Evolutionary conservation across 1,140 invertebrate species (phyloP).

Genomic region (Drosophila lini): DNA sequence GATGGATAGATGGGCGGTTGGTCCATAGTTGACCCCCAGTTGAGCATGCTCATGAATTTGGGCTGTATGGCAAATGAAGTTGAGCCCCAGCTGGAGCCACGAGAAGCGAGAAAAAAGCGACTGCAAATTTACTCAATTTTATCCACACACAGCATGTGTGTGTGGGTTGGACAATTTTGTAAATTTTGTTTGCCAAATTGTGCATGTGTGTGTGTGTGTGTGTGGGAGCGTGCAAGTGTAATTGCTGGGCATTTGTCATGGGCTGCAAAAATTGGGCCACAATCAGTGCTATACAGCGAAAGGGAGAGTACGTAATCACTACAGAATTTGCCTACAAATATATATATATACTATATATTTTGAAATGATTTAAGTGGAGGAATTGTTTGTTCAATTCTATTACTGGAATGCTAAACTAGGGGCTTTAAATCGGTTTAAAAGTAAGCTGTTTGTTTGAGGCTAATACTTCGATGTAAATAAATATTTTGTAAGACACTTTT

Average conservation of each 20-base stretch:
- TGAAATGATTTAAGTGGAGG: neutral
- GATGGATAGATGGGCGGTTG: constrained; percentile 1
- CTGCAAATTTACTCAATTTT: constrained; percentile 62
- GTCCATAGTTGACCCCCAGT: constrained; percentile 34
- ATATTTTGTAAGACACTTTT: neutral
- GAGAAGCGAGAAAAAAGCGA: constrained; percentile 34
- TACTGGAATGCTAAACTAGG: neutral
- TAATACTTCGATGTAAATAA: too few relatives aligned
- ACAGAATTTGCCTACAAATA: neutral
- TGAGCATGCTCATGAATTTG: constrained; percentile 75
- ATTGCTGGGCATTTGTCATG: constrained; percentile 54
- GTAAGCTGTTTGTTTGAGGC: too few relatives aligned
- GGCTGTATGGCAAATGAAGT: constrained; percentile 65
- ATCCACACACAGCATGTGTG: constrained; percentile 16
- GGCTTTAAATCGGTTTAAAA: too few relatives aligned
- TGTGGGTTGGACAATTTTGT: constrained; percentile 45
- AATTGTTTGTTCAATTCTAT: neutral
- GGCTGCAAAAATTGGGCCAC: constrained; percentile 23
- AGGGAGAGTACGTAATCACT: constrained; percentile 23
- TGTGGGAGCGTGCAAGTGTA: constrained; percentile 13
- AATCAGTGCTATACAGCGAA: constrained; percentile 20
- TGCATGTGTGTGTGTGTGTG: neutral
- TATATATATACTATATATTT: neutral
- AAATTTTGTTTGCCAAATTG: constrained; percentile 55
- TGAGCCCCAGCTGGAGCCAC: constrained; percentile 47